A percentile compares a stretch with the other conserved stretches of the same genome.
Conservation (phyloP, 2,888 invertebrate genomes). For the Ectropis crepuscularia region DNA sequence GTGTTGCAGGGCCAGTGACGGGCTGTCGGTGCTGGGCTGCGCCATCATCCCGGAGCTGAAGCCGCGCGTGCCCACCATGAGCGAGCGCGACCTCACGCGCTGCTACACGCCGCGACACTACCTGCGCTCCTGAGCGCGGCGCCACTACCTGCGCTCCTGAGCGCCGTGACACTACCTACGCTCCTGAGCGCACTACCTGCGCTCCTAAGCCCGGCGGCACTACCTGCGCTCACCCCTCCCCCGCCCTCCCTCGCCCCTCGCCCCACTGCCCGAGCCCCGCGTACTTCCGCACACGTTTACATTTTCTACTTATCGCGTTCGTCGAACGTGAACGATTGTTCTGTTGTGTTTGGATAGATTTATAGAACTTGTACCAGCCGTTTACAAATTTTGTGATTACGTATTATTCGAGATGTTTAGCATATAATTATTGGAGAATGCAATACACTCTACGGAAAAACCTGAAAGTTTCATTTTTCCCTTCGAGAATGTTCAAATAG, state of each 20-base stretch:
- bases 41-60: slow-evolving; percentile 84
- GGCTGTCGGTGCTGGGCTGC: slow-evolving; percentile 81
- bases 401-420: slow-evolving; percentile 18
- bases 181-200: background rate
- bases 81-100: slow-evolving; percentile 83
- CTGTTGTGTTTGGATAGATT: slow-evolving; percentile 25
- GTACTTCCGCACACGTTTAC: background rate
- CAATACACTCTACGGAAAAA: too few relatives aligned
- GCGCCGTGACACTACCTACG: background rate
- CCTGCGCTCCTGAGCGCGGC: slow-evolving; percentile 34
- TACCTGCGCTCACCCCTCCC: background rate
- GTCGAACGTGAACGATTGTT: slow-evolving; percentile 11
- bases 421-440: background rate
- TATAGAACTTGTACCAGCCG: background rate
- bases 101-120: slow-evolving; percentile 60
- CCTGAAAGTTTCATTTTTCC: too few relatives aligned
- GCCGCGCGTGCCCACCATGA: slow-evolving; percentile 84
- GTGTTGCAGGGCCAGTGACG: slow-evolving; percentile 62
- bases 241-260: background rate
- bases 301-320: background rate
- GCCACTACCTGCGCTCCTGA: background rate
- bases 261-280: background rate
- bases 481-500: too few relatives aligned
- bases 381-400: slow-evolving; percentile 4
- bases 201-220: background rate